Evolutionary conservation across 2,888 invertebrate genomes (phyloP).

Genomic region (Ypsolopha sequella): DNA sequence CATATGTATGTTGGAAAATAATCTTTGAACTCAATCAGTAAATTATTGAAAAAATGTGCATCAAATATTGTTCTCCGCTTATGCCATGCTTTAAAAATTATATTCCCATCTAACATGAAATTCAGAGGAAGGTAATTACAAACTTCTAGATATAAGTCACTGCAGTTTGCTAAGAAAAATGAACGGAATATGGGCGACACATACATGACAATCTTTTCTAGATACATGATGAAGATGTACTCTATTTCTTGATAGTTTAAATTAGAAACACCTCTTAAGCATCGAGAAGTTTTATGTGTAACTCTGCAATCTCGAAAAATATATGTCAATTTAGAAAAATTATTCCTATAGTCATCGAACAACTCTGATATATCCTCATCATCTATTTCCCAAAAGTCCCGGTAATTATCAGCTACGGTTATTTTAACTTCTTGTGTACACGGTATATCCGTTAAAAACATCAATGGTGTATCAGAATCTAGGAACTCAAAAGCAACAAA

Average conservation of each 20-base stretch:
- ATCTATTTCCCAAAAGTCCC: slow-evolving; percentile 16
- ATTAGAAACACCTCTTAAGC: slow-evolving; percentile 20
- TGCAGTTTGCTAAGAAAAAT: slow-evolving; percentile 19
- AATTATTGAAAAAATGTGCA: slow-evolving; percentile 16
- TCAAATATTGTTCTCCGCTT: slow-evolving; percentile 21
- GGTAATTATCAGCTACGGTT: slow-evolving; percentile 26
- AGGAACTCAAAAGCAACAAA: slow-evolving; percentile 25
- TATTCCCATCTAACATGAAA: slow-evolving; percentile 27
- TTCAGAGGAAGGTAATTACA: slow-evolving; percentile 17
- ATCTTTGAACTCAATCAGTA: slow-evolving; percentile 21
- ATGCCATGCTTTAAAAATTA: slow-evolving; percentile 31
- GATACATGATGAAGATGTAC: slow-evolving; percentile 30
- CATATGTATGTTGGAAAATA: slow-evolving; percentile 30
- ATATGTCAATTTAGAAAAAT: slow-evolving; percentile 16
- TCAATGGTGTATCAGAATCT: slow-evolving; percentile 19
- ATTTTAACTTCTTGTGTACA: slow-evolving; percentile 19
- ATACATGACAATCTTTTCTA: slow-evolving; percentile 25
- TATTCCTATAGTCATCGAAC: slow-evolving; percentile 9
- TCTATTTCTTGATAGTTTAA: slow-evolving; percentile 24
- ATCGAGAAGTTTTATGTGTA: slow-evolving; percentile 19
- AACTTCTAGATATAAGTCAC: slow-evolving; percentile 20
- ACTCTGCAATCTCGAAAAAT: slow-evolving; percentile 24
- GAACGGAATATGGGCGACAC: slow-evolving; percentile 22
- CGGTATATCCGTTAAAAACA: slow-evolving; percentile 20
- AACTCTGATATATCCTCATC: slow-evolving; percentile 9